Evolutionary conservation across 2,888 invertebrate species (phyloP).

Genomic region (Caenorhabditis sulstoni): DNA sequence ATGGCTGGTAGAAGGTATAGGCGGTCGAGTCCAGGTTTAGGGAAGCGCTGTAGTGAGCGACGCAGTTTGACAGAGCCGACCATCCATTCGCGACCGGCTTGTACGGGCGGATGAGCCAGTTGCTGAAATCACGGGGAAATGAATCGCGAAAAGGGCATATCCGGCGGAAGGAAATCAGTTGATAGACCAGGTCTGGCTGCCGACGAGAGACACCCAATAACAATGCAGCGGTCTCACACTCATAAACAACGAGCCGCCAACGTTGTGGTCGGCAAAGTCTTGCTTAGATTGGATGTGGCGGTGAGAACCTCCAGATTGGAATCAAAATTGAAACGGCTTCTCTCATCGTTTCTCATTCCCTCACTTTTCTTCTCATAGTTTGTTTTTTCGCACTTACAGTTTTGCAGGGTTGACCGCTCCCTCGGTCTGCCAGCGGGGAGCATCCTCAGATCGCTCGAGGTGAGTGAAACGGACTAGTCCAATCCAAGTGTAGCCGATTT

Average conservation of each 20-base stretch:
- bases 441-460: slow-evolving; percentile 30
- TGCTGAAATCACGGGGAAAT: slow-evolving; percentile 49
- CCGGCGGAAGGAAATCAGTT: neutral
- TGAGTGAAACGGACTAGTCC: slow-evolving; percentile 58
- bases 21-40: slow-evolving; percentile 36
- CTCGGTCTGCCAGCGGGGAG: slow-evolving; percentile 58
- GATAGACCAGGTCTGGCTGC: neutral
- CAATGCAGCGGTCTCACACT: slow-evolving; percentile 5
- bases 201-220: neutral
- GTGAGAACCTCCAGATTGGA: neutral
- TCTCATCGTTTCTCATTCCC: neutral
- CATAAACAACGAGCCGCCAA: slow-evolving; percentile 4
- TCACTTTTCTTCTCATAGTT: neutral
- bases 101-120: slow-evolving; percentile 65
- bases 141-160: neutral
- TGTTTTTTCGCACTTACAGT: slow-evolving; percentile 29
- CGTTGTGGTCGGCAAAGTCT: too few species aligned
- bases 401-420: slow-evolving; percentile 52
- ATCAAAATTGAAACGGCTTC: slow-evolving; percentile 3
- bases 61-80: slow-evolving; percentile 62
- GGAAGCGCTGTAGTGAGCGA: slow-evolving; percentile 62
- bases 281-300: neutral
- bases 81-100: slow-evolving; percentile 62
- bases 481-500: slow-evolving; percentile 60
- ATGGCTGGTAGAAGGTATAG: slow-evolving; percentile 65